Evolutionary conservation across 2,888 invertebrate species (phyloP), one percentile per base, ranked within the genome.

Genomic region (Microctonus aethiopoides): DNA sequence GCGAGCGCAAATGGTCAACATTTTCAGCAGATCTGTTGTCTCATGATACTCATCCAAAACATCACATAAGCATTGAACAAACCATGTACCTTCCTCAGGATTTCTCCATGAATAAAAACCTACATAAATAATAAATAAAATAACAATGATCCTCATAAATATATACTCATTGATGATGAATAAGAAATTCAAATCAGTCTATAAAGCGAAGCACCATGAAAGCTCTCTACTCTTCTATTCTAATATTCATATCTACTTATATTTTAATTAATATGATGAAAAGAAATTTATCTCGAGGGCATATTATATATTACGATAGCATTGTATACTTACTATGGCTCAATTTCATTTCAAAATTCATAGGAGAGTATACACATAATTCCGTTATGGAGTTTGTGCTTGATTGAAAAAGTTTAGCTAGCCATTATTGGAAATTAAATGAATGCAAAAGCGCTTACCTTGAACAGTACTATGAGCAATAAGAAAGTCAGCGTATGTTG

Each of bases 401-500:
- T n/a, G n/a, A n/a, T n/a, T n/a, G n/a, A n/a, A n/a, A n/a, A n/a
- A 56, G 22, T 10, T 22, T 20, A 56, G 20, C 2, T 20, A 20
- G 4, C 51, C 4, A 20, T 20, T 20, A n/a, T 9, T 20, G 4
- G 20, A 20, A 16, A 20, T 22, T 52, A 20, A 0, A 16, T 41
- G 16, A 20, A 41, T 6, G 4, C 52, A 0, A 20, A 16, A 7
- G 7, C n/a, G 59, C 70, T 41, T 80, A 89, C 90, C 90, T 78
- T 90, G 87, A 3, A 88, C 88, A 0, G 89, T 89, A 62, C 90
- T 90, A 76, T 88, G 89, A 41, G 88, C 88, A 52, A 90, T 87
- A 1, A 91, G 83, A 79, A 90, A 90, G 83, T 91, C 91, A 0
- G 90, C 89, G 71, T 89, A 88, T 0, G 87, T 87, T 0, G 91